phyloP scores from a whole-genome alignment of 2,113 vertebrate genomes.

The Pogonocichla stellata region DNA sequence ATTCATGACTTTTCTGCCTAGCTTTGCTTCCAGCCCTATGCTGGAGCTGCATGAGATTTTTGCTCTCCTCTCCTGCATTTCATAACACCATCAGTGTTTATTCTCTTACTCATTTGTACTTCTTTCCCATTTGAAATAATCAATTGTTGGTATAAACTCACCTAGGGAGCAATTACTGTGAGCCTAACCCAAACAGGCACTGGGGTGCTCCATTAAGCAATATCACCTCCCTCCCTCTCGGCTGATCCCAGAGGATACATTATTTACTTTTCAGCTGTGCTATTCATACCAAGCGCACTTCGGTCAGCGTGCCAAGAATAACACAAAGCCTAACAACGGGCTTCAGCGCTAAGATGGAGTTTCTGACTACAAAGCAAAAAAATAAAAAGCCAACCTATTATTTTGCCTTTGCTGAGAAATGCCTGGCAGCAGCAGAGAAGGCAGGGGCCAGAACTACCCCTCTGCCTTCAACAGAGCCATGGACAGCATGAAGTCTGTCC shows the following conservation, averaged over 20 bases:
- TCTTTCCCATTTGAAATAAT: constrained; percentile 43
- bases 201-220: constrained; percentile 51
- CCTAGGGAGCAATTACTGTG: constrained; percentile 59
- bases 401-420: constrained; percentile 2
- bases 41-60: neutral
- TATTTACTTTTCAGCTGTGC: constrained; percentile 55
- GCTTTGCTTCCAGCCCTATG: neutral
- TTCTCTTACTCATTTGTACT: constrained; percentile 54
- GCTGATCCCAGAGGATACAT: constrained; percentile 34
- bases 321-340: constrained; percentile 10
- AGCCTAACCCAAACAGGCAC: constrained; percentile 58
- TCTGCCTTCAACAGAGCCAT: neutral
- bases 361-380: neutral
- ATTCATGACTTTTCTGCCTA: neutral
- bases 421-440: neutral
- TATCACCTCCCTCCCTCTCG: neutral
- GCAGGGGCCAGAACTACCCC: neutral
- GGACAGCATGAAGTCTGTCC: neutral
- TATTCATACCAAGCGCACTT: neutral
- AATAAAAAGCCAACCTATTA: neutral
- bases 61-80: neutral
- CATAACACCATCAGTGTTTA: constrained; percentile 40
- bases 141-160: constrained; percentile 55
- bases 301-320: constrained; percentile 14
- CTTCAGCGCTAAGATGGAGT: neutral